Evolutionary conservation across 2,797 vertebrate genomes (phyloP).

Genomic region (Cynodonichthys magdalenae): DNA sequence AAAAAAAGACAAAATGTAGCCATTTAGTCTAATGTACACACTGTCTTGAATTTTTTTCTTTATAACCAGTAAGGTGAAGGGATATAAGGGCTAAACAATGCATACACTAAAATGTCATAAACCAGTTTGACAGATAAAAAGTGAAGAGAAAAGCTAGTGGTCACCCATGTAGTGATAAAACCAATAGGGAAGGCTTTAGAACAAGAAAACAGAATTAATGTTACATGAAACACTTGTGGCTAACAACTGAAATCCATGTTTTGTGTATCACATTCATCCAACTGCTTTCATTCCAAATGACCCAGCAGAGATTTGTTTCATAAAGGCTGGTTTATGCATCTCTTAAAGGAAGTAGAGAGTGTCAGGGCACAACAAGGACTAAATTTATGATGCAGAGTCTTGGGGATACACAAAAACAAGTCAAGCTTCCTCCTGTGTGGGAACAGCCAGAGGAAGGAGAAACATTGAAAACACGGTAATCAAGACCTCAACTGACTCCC

Average conservation of each 20-base stretch:
- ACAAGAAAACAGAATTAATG: conserved; percentile 42
- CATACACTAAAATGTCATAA: no score
- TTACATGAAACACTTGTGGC: conserved; percentile 56
- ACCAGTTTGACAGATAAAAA: no score
- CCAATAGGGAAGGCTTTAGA: conserved; percentile 34
- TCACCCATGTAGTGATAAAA: conserved; percentile 63
- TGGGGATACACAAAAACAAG: conserved; percentile 45
- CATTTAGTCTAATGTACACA: no score
- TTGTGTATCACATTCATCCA: conserved; percentile 64
- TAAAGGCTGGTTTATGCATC: conserved; percentile 45
- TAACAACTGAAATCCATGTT: conserved; percentile 42
- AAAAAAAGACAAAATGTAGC: no score
- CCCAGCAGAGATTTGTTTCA: conserved; percentile 37
- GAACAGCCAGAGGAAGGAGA: conserved; percentile 11
- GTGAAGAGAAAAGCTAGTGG: not conserved
- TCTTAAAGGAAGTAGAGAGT: conserved; percentile 45
- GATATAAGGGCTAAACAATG: no score
- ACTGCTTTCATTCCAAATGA: conserved; percentile 39
- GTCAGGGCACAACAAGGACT: conserved; percentile 19
- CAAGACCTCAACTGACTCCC: conserved; percentile 28
- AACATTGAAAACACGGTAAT: conserved; percentile 28
- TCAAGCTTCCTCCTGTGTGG: conserved; percentile 43
- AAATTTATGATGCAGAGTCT: conserved; percentile 37
- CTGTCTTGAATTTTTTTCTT: no score
- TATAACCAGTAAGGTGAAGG: no score